Percentiles rank a stretch among this genome's conserved stretches.
phyloP scores from a whole-genome alignment of 1,140 invertebrate genomes.

The Zaprionus lachaisei region DNA sequence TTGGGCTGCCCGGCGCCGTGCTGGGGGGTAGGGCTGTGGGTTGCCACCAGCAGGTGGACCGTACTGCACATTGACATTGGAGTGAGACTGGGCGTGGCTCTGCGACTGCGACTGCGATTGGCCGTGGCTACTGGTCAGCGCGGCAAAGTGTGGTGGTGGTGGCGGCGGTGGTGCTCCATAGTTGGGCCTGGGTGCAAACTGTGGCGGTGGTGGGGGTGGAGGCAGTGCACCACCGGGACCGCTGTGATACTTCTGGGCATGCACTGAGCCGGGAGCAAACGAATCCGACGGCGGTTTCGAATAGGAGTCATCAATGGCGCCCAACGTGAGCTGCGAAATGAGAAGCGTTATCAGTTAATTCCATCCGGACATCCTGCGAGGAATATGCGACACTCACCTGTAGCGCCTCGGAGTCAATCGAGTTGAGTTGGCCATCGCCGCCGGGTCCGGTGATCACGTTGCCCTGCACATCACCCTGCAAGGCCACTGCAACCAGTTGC shows the following conservation, averaged over 20 bases:
- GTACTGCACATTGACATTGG: constrained; percentile 68
- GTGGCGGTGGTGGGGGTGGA: constrained; percentile 26
- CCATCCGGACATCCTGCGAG: not conserved
- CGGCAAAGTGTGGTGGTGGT: constrained; percentile 63
- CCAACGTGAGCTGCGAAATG: not conserved
- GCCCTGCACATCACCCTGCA: constrained; percentile 56
- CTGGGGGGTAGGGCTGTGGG: constrained; percentile 48
- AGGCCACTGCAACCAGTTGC: constrained; percentile 75
- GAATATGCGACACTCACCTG: constrained; percentile 47
- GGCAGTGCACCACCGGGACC: constrained; percentile 22
- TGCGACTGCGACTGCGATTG: constrained; percentile 21
- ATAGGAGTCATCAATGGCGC: constrained; percentile 65
- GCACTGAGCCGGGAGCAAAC: constrained; percentile 61
- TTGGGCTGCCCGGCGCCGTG: constrained; percentile 85
- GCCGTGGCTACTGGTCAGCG: constrained; percentile 64
- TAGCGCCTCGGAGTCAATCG: constrained; percentile 65
- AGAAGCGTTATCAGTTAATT: not conserved
- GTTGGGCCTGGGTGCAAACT: constrained; percentile 16
- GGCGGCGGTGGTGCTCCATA: constrained; percentile 51
- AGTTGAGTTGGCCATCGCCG: constrained; percentile 50
- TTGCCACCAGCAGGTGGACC: constrained; percentile 83
- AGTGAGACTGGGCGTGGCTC: constrained; percentile 34
- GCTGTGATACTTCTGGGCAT: constrained; percentile 65
- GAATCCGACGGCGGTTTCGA: constrained; percentile 70
- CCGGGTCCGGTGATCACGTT: constrained; percentile 52